Evolutionary conservation across 2,797 vertebrate species (phyloP), one percentile per base, ranked within the genome.

Genomic region (Cryptoblepharus egeriae): DNA sequence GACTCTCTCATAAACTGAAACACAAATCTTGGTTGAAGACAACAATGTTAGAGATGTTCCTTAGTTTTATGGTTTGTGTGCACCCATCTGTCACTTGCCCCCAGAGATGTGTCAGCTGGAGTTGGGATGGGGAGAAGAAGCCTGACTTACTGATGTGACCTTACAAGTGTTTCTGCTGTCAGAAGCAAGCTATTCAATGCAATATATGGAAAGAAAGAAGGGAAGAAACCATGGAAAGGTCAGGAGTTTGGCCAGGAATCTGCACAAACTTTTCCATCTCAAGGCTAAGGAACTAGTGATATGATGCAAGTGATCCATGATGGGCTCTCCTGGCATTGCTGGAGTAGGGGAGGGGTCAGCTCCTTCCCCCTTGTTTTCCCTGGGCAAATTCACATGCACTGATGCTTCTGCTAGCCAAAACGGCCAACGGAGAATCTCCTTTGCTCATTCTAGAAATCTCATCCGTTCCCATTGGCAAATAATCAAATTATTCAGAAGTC

Each of bases 1-100:
- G 67, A 35, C 52, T 70, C 64, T 85, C 78, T 83, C 71, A 80
- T 85, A 90, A 86, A 85, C 8, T 32, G 70, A 64, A 85, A 85
- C 84, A 75, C 55, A 55, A 81, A 87, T 83, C 75, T 35, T 0
- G 32, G 28, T 55, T 83, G 20, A 0, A 52, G 78, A 60, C 84
- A 91, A 87, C 55, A 12, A 0, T 7, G 55, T 78, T 77, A 79
- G 12, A 71, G 68, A 68, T 82, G 70, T 55, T 55, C 11, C 1
- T 12, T 68, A 65, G 77, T 76, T 82, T 24, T 42, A n/a, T 0
- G 8, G 35, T 35, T 58, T 0, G 0, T 75, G 69, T 74, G 81
- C 65, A 65, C 0, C 0, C 0, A 3, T 73, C 84, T 79, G 76
- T 75, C 87, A 80, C 52, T 1, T 11, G 73, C 45, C 64, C 8